phyloP scores from a whole-genome alignment of 2,888 invertebrate genomes.

The Polymixis flavicincta region DNA sequence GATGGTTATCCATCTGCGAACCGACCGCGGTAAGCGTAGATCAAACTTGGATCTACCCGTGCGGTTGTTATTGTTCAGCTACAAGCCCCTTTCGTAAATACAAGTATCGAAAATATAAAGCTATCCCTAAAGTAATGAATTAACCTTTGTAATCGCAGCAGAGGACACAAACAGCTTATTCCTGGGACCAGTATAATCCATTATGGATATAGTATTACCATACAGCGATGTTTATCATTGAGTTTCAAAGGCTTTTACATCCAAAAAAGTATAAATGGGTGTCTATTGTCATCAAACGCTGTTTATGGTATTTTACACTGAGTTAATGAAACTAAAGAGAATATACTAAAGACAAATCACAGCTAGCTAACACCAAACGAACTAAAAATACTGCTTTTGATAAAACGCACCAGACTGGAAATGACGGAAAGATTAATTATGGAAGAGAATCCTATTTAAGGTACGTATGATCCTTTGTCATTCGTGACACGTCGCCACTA shows the following conservation, averaged over 20 bases:
- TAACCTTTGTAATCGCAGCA: no score
- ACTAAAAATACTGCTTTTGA: slow-evolving; percentile 7
- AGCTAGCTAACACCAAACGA: slow-evolving; percentile 16
- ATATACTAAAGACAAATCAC: slow-evolving; percentile 19
- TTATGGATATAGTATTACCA: no score
- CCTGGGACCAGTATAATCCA: no score
- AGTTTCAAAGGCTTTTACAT: neutral
- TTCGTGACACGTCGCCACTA: slow-evolving; percentile 9
- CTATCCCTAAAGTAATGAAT: no score
- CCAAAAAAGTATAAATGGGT: neutral
- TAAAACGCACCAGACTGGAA: slow-evolving; percentile 17
- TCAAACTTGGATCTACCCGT: no score
- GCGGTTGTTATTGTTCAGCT: no score
- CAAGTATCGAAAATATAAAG: no score
- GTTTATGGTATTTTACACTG: neutral
- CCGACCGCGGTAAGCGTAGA: no score
- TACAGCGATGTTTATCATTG: slow-evolving; percentile 25
- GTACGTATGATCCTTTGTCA: slow-evolving; percentile 46
- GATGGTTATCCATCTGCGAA: no score
- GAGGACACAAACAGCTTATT: no score
- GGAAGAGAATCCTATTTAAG: slow-evolving; percentile 21
- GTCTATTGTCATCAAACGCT: neutral
- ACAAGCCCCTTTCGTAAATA: no score
- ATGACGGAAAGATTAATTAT: slow-evolving; percentile 34
- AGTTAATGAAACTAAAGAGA: neutral